phyloP scores from a whole-genome alignment of 2,888 invertebrate species.

The Notodonta ziczac region DNA sequence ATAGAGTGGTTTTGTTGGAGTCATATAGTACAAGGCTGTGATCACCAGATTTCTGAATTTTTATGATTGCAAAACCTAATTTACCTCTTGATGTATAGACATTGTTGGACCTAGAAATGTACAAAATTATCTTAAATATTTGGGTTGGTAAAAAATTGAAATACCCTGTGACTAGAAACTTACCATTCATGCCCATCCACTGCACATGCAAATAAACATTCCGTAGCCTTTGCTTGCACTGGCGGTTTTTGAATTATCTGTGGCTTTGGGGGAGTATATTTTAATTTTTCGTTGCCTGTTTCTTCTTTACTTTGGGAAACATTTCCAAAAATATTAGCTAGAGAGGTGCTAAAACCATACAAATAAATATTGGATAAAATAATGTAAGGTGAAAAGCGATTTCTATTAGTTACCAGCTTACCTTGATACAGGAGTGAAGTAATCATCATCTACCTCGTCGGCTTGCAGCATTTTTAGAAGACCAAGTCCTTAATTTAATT shows the following conservation, averaged over 20 bases:
- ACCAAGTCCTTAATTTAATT: no score
- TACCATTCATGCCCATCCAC: conserved; percentile 74
- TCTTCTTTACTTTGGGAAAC: conserved; percentile 35
- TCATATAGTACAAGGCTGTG: conserved; percentile 70
- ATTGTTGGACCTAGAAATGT: conserved; percentile 58
- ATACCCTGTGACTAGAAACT: conserved; percentile 5
- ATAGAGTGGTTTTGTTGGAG: conserved; percentile 67
- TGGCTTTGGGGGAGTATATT: conserved; percentile 67
- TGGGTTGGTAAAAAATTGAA: no score
- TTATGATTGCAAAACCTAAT: conserved; percentile 73
- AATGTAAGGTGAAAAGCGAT: background rate
- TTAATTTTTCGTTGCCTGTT: conserved; percentile 60
- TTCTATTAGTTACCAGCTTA: conserved; percentile 29
- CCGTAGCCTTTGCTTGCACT: conserved; percentile 54
- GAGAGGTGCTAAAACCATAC: conserved; percentile 61
- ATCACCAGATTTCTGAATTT: conserved; percentile 51
- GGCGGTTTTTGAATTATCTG: conserved; percentile 38
- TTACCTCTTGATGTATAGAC: conserved; percentile 64
- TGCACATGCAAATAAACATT: conserved; percentile 68
- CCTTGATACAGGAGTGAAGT: conserved; percentile 73
- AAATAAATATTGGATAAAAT: conserved; percentile 8
- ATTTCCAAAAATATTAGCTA: conserved; percentile 70
- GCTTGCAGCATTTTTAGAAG: conserved; percentile 57
- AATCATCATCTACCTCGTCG: conserved; percentile 76
- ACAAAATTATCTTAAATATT: conserved; percentile 12